phyloP scores from a whole-genome alignment of 2,113 vertebrate genomes.

The Ceyx melanurus region DNA sequence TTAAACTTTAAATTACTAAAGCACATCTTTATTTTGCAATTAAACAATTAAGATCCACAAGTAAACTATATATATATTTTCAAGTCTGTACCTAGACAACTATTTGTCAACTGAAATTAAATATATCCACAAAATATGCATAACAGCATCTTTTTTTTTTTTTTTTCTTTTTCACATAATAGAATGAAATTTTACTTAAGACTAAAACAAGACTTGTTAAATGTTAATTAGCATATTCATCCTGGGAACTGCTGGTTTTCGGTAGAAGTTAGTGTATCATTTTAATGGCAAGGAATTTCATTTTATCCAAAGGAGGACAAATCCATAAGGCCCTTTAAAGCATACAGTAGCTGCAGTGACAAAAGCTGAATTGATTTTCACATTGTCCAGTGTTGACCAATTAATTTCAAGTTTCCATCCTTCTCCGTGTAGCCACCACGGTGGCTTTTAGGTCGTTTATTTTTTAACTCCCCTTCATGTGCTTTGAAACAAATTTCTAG shows the following conservation, averaged over 20 bases:
- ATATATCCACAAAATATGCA: constrained; percentile 77
- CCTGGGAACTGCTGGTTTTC: constrained; percentile 70
- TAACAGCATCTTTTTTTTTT: constrained; percentile 50
- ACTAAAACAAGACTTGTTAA: constrained; percentile 74
- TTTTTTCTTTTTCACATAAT: constrained; percentile 63
- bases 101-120: constrained; percentile 79
- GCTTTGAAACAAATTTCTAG: constrained; percentile 49
- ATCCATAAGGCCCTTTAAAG: constrained; percentile 74
- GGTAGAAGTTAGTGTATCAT: constrained; percentile 57
- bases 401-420: constrained; percentile 73
- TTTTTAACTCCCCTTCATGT: neutral
- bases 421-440: constrained; percentile 46
- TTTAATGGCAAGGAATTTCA: constrained; percentile 69
- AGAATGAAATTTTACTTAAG: constrained; percentile 72
- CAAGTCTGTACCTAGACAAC: constrained; percentile 78
- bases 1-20: constrained; percentile 77
- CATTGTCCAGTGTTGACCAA: constrained; percentile 73
- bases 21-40: constrained; percentile 83
- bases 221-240: constrained; percentile 71
- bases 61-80: constrained; percentile 74
- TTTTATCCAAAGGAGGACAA: constrained; percentile 73
- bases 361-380: constrained; percentile 67
- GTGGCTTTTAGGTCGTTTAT: neutral
- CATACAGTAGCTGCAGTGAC: constrained; percentile 73
- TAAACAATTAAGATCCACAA: constrained; percentile 80